Conservation (phyloP, 1,140 invertebrate genomes). For the Hesperophylax magnus region DNA sequence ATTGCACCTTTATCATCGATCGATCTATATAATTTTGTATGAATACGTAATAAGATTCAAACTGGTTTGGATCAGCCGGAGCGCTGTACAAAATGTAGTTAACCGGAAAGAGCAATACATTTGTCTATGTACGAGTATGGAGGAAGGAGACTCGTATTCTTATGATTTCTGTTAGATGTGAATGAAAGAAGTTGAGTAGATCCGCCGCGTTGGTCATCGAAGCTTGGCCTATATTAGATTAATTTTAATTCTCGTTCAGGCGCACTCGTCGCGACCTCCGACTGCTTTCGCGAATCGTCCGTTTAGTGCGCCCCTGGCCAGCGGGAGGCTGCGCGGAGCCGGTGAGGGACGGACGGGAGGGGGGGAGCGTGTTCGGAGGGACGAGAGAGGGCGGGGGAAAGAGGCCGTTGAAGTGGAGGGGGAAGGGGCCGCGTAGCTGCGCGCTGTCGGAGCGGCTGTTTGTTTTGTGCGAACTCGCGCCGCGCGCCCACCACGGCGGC, state of each 20-base stretch:
- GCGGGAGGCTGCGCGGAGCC: background rate
- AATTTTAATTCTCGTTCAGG: background rate
- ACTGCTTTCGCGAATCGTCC: slow-evolving; percentile 29
- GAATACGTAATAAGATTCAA: slow-evolving; percentile 6
- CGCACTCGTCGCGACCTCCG: background rate
- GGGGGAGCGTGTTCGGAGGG: background rate
- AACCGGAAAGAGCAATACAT: too few relatives aligned
- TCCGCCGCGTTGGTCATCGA: background rate
- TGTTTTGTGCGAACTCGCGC: slow-evolving; percentile 46
- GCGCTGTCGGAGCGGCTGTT: slow-evolving; percentile 44
- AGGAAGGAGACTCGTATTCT: too few relatives aligned
- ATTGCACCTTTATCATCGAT: background rate
- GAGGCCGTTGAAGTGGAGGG: background rate
- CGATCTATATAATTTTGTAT: slow-evolving; percentile 3
- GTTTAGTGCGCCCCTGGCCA: background rate
- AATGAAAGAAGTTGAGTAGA: background rate
- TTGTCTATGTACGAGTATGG: too few relatives aligned
- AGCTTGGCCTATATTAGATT: slow-evolving; percentile 37
- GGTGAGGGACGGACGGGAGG: background rate
- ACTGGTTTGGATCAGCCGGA: background rate
- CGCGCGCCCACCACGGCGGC: slow-evolving; percentile 39
- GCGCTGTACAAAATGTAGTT: too few relatives aligned
- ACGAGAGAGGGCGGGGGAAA: background rate
- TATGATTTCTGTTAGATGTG: too few relatives aligned
- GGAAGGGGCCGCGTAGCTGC: slow-evolving; percentile 3